Evolutionary conservation across 2,797 vertebrate genomes (phyloP).

Genomic region (Rhincodon typus): DNA sequence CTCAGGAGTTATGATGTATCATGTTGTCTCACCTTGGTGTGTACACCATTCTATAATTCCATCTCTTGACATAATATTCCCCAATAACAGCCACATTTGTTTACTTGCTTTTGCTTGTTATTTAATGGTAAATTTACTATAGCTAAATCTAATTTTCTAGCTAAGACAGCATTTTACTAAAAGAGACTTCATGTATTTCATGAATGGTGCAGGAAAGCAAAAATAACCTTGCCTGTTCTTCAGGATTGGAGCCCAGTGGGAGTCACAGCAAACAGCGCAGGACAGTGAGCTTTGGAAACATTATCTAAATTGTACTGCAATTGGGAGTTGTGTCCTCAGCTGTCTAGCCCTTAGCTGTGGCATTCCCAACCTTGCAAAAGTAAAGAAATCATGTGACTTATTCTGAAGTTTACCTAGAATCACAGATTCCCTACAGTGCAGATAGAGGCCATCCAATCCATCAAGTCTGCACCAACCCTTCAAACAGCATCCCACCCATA

Average conservation of each 20-base stretch:
- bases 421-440: too few relatives aligned
- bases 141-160: neutral
- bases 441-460: too few relatives aligned
- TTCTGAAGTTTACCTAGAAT: too few relatives aligned
- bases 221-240: conserved; percentile 41
- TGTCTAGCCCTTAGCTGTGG: too few relatives aligned
- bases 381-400: too few relatives aligned
- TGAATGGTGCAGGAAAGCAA: neutral
- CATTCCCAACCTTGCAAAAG: too few relatives aligned
- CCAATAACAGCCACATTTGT: neutral
- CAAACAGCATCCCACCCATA: too few relatives aligned
- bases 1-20: neutral
- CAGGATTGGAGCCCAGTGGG: conserved; percentile 81
- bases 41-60: neutral
- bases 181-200: neutral
- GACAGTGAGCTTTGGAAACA: conserved; percentile 75
- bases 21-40: neutral
- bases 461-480: too few relatives aligned
- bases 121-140: neutral
- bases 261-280: conserved; percentile 86
- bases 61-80: neutral
- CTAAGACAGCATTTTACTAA: neutral
- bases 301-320: conserved; percentile 84
- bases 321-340: too few relatives aligned
- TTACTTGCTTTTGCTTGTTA: neutral